Evolutionary conservation across 2,888 invertebrate species (phyloP).

Genomic region (Lacanobia wlatinum): DNA sequence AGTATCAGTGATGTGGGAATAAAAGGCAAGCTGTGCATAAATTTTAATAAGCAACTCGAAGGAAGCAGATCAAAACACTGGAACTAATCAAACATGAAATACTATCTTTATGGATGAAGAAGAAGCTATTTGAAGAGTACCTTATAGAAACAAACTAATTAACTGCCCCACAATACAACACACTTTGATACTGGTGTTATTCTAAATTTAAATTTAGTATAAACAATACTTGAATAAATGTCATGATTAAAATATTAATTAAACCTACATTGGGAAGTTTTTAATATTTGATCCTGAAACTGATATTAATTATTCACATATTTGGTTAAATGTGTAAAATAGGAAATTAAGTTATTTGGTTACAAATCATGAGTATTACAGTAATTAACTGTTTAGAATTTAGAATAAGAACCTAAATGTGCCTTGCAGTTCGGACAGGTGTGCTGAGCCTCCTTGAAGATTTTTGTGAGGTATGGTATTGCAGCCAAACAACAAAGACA

Average conservation of each 20-base stretch:
- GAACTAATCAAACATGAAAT: conserved; percentile 1
- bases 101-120: background rate
- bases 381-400: conserved; percentile 48
- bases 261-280: conserved; percentile 11
- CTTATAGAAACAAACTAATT: background rate
- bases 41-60: background rate
- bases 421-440: conserved; percentile 84
- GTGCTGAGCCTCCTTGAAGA: conserved; percentile 83
- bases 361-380: conserved; percentile 19
- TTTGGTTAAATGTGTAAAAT: conserved; percentile 12
- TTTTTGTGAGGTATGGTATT: conserved; percentile 80
- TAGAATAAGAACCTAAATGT: conserved; percentile 81
- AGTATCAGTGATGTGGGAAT: conserved; percentile 1
- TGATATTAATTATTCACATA: conserved; percentile 11
- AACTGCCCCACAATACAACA: background rate
- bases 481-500: conserved; percentile 84
- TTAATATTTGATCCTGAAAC: conserved; percentile 18
- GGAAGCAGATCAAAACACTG: background rate
- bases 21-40: background rate
- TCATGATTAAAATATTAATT: conserved; percentile 41
- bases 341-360: background rate
- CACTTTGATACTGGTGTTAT: conserved; percentile 23
- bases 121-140: background rate
- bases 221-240: conserved; percentile 35
- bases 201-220: conserved; percentile 40